Evolutionary conservation across 2,113 vertebrate genomes (phyloP), one percentile per base, ranked within the genome.

Genomic region (Delphinus delphis): DNA sequence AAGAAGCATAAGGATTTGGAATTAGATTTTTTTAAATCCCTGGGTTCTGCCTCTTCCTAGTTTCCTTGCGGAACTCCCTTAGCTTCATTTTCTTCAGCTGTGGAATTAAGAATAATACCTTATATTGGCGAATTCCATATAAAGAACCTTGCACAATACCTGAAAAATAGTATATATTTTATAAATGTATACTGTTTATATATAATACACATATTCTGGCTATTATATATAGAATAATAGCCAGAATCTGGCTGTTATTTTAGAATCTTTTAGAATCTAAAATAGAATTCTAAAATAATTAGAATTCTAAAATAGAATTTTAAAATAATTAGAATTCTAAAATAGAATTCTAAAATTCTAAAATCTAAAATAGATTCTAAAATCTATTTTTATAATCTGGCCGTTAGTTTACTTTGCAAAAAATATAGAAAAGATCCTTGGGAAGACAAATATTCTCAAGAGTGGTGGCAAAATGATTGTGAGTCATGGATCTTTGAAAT

Each of bases 1-100:
- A 94, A 83, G 68, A 79, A 95, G 50, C 26, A 25, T 86, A 79
- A 88, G 80, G 23, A 60, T 90, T 95, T 81, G 86, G 14, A 81
- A 67, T 86, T 73, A 76, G 93, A 85, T 17, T 92, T 97, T 85
- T 28, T 88, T 21, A 90, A 95, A 80, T 60, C 6, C 12, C 33
- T 80, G 20, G 31, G 26, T 58, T 96, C 73, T 93, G 14, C 41
- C 31, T 79, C 2, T 91, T 88, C 63, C 12, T 93, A 79, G 63
- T 26, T 50, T 1, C 38, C 31, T 82, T 47, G 58, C 36, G 74
- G 63, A 90, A 90, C n/a, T 81, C 83, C 2, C 12, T 79, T 62
- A 82, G 41, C 33, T 92, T 98, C 12, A 26, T 82, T 95, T 96
- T 96, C 26, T 88, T 89, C 21, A 55, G 36, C 62, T 95, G 12